A percentile compares a stretch with the other conserved stretches of the same genome.
Evolutionary conservation across 2,888 invertebrate species (phyloP).

Genomic region (Cybosia mesomella): DNA sequence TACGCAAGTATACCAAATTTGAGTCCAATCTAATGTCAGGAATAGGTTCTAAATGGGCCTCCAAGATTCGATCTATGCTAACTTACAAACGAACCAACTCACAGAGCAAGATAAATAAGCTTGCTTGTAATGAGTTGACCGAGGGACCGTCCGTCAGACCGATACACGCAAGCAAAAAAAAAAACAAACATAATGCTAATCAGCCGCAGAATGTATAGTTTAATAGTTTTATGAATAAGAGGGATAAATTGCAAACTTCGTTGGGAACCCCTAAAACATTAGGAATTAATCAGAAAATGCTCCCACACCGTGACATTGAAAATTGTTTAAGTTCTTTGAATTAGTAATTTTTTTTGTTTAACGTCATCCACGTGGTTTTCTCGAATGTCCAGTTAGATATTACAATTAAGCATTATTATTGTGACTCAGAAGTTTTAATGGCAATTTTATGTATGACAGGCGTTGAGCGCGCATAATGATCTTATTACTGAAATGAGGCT

Average conservation of each 20-base stretch:
- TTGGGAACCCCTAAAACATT: neutral
- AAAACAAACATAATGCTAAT: too few relatives aligned
- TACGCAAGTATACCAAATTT: too few relatives aligned
- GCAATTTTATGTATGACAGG: neutral
- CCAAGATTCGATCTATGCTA: too few relatives aligned
- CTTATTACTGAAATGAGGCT: neutral
- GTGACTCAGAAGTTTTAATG: neutral
- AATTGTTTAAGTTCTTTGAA: neutral
- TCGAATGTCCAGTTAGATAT: neutral
- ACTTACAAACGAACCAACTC: too few relatives aligned
- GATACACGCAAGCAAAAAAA: too few relatives aligned
- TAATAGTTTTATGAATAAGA: neutral
- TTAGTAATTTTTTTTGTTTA: neutral
- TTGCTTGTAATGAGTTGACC: too few relatives aligned
- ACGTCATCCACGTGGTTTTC: neutral
- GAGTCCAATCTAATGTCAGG: too few relatives aligned
- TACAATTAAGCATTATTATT: neutral
- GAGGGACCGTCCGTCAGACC: too few relatives aligned
- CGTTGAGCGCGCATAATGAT: neutral
- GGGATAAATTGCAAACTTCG: neutral
- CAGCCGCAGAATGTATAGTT: too few relatives aligned
- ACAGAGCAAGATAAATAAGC: too few relatives aligned
- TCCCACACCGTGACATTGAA: neutral
- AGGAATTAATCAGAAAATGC: too few relatives aligned
- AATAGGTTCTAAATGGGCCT: too few relatives aligned